These are phyloP conservation scores for Halisarca cf. caerulea DNA, from an alignment of 37 sponge, comb jelly and placozoan species.

Conservation along the genomic window DNA sequence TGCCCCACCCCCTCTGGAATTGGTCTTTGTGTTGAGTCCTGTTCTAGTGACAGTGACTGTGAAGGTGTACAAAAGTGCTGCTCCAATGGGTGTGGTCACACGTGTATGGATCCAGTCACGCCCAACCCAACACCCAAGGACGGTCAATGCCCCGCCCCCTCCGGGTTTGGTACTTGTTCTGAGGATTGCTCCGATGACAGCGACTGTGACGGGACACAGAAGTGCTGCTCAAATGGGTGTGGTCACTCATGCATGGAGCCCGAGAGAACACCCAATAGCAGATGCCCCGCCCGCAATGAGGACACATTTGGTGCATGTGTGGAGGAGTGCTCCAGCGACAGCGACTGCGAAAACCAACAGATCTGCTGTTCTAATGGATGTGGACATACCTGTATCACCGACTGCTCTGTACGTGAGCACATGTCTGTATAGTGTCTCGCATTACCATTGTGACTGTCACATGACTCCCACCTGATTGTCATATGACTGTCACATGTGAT, in stretches of 20 bases:
- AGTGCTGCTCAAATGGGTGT: conserved; percentile 79
- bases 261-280: background rate
- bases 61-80: background rate
- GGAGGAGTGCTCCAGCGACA: background rate
- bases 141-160: too few relatives aligned
- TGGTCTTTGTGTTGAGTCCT: background rate
- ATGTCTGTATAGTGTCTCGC: too few relatives aligned
- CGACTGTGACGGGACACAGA: background rate
- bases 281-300: background rate
- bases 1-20: background rate
- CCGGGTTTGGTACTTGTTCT: background rate
- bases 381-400: conserved; percentile 46
- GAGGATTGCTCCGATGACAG: background rate
- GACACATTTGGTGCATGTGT: background rate
- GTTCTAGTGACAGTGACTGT: background rate
- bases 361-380: conserved; percentile 77
- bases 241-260: conserved; percentile 47
- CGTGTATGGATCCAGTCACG: conserved; percentile 6
- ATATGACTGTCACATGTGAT: too few relatives aligned
- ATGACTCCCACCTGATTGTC: too few relatives aligned
- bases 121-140: background rate
- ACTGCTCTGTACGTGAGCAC: too few relatives aligned
- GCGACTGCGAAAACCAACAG: conserved; percentile 4
- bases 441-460: too few relatives aligned
- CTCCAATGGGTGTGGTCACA: background rate